Evolutionary conservation across 2,888 invertebrate species (phyloP), one percentile per base, ranked within the genome.

Genomic region (Pocota personata): DNA sequence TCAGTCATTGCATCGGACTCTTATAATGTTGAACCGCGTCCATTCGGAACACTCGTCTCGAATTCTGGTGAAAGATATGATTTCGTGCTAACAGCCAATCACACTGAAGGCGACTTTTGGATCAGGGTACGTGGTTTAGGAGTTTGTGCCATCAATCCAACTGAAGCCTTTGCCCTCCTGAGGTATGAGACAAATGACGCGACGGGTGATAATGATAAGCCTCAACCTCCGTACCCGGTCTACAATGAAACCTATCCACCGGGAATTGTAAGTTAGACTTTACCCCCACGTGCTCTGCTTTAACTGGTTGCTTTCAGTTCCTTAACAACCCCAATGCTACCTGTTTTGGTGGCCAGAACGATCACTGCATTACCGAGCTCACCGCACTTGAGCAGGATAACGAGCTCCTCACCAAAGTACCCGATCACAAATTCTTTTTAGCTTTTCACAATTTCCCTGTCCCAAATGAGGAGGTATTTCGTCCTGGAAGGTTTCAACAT

Each of bases 1-100:
- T 88, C 80, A 6, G 71, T 93, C 3, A 92, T 92, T 19, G 90
- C 92, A 0, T 89, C 90, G 0, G 93, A 93, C 87, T 91, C 91
- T 0, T 89, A 87, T 62, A 78, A 90, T 14, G 87, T 92, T 0
- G 72, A 88, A 16, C 90, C 91, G 0, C 72, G 87, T 10, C 7
- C 19, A 2, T 89, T 90, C 35, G 90, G 91, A 58, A 89, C 91
- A 3, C 62, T 92, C 2, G 83, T 90, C 0, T 87, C 89, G 0
- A 90, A 93, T 58, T 88, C 93, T 7, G 94, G 94, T 0, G 94
- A 94, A 88, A 89, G 94, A 50, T 94, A 92, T 88, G 94, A 94
- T 87, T 92, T 94, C 57, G 90, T 94, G 1, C 52, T 94, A 2
- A 86, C 89, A 6, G 92, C 93, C 2, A 90, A 92, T 87, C 90